phyloP scores from a whole-genome alignment of 1,140 invertebrate genomes.

The Trachymyrmex septentrionalis region DNA sequence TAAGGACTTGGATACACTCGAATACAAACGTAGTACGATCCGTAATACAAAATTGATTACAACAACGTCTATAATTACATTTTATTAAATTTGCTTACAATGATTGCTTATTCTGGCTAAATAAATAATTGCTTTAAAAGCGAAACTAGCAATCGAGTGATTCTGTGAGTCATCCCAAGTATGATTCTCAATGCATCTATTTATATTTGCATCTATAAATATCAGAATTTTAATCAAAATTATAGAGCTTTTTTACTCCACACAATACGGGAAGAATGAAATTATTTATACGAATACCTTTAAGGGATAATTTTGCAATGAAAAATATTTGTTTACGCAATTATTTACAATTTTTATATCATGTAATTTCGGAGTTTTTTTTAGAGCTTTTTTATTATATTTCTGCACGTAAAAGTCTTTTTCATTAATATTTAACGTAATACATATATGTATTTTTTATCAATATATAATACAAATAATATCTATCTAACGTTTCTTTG shows the following conservation, averaged over 20 bases:
- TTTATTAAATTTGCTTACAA: constrained; percentile 23
- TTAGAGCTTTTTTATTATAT: neutral
- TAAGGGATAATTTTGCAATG: neutral
- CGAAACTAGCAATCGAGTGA: constrained; percentile 30
- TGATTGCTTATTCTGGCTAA: constrained; percentile 7
- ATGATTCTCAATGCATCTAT: neutral
- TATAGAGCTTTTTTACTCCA: neutral
- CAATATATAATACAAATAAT: constrained; percentile 25
- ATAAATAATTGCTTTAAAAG: constrained; percentile 36
- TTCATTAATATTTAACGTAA: neutral
- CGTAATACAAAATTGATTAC: constrained; percentile 18
- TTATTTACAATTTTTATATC: neutral
- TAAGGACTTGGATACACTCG: neutral
- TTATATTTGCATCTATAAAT: neutral
- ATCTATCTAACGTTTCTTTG: neutral
- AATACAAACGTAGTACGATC: neutral
- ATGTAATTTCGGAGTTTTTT: neutral
- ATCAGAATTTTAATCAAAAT: neutral
- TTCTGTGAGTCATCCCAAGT: neutral
- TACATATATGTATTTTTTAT: neutral
- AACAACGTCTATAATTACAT: constrained; percentile 25
- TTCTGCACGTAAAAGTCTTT: neutral
- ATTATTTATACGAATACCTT: neutral
- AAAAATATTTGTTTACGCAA: neutral
- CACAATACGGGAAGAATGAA: neutral